Percentiles rank a stretch among this genome's conserved stretches.
Evolutionary conservation across 2,888 invertebrate species (phyloP).

Genomic region (Latrodectus hesperus): DNA sequence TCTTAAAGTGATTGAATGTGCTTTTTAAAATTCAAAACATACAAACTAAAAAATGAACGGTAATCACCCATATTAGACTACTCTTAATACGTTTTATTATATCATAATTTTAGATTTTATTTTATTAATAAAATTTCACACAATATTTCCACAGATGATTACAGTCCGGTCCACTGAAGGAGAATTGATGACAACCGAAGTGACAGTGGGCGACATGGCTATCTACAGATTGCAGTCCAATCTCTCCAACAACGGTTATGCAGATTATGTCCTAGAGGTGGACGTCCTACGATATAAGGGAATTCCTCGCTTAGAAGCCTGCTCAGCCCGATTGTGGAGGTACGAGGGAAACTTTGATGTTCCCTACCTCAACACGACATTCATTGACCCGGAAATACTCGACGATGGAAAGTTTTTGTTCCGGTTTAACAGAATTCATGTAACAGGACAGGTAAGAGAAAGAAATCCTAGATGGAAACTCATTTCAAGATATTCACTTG

Average conservation of each 20-base stretch:
- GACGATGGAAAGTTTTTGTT: slow-evolving; percentile 66
- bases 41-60: no score
- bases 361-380: slow-evolving; percentile 69
- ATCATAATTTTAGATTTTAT: background rate
- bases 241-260: slow-evolving; percentile 56
- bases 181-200: slow-evolving; percentile 37
- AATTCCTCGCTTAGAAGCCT: slow-evolving; percentile 68
- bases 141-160: slow-evolving; percentile 36
- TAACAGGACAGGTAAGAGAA: slow-evolving; percentile 68
- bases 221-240: slow-evolving; percentile 65
- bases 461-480: no score
- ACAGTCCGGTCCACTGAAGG: slow-evolving; percentile 20
- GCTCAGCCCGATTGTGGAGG: slow-evolving; percentile 68
- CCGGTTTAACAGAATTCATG: slow-evolving; percentile 70
- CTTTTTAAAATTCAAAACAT: no score
- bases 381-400: slow-evolving; percentile 63
- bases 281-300: slow-evolving; percentile 46
- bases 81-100: no score
- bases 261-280: slow-evolving; percentile 67
- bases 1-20: no score
- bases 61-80: no score
- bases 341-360: slow-evolving; percentile 69
- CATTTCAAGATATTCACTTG: no score
- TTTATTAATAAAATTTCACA: background rate
- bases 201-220: slow-evolving; percentile 58